phyloP scores from a whole-genome alignment of 2,113 vertebrate species.

The Perccottus glenii region DNA sequence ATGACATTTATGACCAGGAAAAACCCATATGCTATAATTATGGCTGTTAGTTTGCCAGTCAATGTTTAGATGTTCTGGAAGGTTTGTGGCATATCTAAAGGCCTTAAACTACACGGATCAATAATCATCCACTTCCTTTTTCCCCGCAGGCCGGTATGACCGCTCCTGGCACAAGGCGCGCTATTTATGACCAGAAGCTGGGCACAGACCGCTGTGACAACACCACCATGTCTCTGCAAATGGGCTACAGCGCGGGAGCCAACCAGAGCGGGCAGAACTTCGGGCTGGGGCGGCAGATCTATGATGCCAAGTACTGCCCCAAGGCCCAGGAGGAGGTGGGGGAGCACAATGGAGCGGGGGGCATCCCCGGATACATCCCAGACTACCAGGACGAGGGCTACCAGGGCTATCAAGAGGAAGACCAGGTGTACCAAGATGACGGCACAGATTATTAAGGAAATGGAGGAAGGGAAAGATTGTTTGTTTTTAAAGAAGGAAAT shows the following conservation, averaged over 20 bases:
- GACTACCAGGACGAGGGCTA: slow-evolving; percentile 81
- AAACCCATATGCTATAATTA: no score
- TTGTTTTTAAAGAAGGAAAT: slow-evolving; percentile 7
- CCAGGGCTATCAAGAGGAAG: slow-evolving; percentile 79
- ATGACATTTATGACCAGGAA: no score
- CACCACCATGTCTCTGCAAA: slow-evolving; percentile 93
- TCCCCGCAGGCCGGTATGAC: slow-evolving; percentile 90
- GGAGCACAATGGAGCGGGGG: slow-evolving; percentile 55
- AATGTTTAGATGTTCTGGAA: no score
- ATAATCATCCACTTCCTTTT: no score
- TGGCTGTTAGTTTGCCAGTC: no score
- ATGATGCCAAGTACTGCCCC: slow-evolving; percentile 92
- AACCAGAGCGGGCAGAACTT: slow-evolving; percentile 93
- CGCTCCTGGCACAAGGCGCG: slow-evolving; percentile 89
- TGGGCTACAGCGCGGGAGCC: slow-evolving; percentile 91
- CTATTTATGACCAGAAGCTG: slow-evolving; percentile 90
- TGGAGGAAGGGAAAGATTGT: slow-evolving; percentile 13
- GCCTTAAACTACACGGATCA: no score
- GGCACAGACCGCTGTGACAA: slow-evolving; percentile 93
- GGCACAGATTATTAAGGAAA: slow-evolving; percentile 58
- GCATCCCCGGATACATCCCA: slow-evolving; percentile 41
- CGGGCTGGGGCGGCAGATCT: slow-evolving; percentile 94
- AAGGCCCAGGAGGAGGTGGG: slow-evolving; percentile 64
- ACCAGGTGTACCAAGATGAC: slow-evolving; percentile 66
- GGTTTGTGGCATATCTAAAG: no score